Base-by-base conservation (phyloP, 2,113 vertebrate genomes). In the Centropus bengalensis region DNA sequence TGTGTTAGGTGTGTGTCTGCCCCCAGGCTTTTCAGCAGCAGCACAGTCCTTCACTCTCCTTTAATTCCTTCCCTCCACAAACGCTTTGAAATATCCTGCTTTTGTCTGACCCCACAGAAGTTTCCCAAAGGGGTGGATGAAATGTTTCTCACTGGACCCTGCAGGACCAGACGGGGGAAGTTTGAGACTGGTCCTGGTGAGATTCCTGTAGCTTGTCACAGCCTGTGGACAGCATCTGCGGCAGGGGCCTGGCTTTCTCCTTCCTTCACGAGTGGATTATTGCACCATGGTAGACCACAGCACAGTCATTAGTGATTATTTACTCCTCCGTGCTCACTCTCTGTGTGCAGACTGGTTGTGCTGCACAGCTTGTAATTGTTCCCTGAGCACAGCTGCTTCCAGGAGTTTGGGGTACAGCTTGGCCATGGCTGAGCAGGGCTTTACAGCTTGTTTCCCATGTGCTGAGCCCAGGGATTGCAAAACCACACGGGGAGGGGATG, bases 361-460 rank as follows among this genome's bases (percentile, higher is more conserved):
- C 45, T 1, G 2, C 64, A 10, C 40, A 45, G 69, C 66, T 55
- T 28, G 1, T 11, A 52, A 10, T 1, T 2, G 52, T 82, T 91
- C 33, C 58, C 40, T 24, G 11, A 5, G 87, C 0, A 0, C 85
- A 73, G 82, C 67, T 4, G 3, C 62, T 84, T 27, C 67, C 82
- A 49, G 51, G 49, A 45, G 47, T n/a, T 68, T 73, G 67, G 85
- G 22, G 36, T 67, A 24, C 1, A 4, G 42, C 32, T 47, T 2
- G 3, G 32, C n/a, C 1, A 1, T 1, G 4, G 70, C 66, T 18
- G 18, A 67, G 49, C 56, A 58, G 9, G 67, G 87, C 69, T 58
- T 85, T 73, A 49, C 85, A 56, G 82, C 70, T 82, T 54, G 17
- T 68, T 96, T 92, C 93, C 69, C 91, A 68, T 71, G 88, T 6